Conservation (phyloP, 2,888 invertebrate genomes). For the Tiphia femorata region DNA sequence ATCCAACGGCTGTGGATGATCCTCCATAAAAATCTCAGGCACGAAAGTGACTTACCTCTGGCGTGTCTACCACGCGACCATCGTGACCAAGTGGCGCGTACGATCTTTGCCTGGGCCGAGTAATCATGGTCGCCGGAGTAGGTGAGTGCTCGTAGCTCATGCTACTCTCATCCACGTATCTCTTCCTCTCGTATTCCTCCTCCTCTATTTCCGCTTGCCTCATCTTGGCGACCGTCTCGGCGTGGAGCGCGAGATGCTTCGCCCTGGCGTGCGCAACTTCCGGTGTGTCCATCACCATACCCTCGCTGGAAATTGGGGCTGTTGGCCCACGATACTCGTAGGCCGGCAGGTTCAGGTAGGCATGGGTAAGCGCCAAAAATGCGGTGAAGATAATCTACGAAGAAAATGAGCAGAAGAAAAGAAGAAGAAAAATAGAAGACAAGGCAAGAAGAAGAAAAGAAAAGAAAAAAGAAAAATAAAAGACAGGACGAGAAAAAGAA, state of each 20-base stretch:
- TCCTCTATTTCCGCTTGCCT: slow-evolving; percentile 24
- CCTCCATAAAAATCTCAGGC: too few relatives aligned
- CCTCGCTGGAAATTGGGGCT: slow-evolving; percentile 53
- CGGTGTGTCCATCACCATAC: slow-evolving; percentile 56
- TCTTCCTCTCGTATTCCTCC: slow-evolving; percentile 17
- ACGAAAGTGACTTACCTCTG: slow-evolving; percentile 50
- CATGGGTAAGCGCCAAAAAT: too few relatives aligned
- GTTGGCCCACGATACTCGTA: slow-evolving; percentile 48
- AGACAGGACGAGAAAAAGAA: background rate
- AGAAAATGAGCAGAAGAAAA: background rate
- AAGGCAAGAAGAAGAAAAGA: background rate
- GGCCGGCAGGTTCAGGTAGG: slow-evolving; percentile 11
- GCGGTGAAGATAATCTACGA: background rate
- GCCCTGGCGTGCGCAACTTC: slow-evolving; percentile 56
- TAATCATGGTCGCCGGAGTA: background rate
- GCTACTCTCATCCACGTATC: slow-evolving; percentile 12
- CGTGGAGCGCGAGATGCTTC: slow-evolving; percentile 50
- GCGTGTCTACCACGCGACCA: slow-evolving; percentile 45
- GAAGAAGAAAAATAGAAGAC: background rate
- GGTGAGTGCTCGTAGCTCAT: background rate
- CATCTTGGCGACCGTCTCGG: slow-evolving; percentile 40
- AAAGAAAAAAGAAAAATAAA: background rate
- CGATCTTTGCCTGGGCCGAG: slow-evolving; percentile 20
- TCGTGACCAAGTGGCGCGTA: slow-evolving; percentile 43
- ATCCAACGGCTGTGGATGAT: too few relatives aligned